Evolutionary conservation across 2,888 invertebrate species (phyloP), one percentile per base, ranked within the genome.

Genomic region (Latrodectus hesperus): DNA sequence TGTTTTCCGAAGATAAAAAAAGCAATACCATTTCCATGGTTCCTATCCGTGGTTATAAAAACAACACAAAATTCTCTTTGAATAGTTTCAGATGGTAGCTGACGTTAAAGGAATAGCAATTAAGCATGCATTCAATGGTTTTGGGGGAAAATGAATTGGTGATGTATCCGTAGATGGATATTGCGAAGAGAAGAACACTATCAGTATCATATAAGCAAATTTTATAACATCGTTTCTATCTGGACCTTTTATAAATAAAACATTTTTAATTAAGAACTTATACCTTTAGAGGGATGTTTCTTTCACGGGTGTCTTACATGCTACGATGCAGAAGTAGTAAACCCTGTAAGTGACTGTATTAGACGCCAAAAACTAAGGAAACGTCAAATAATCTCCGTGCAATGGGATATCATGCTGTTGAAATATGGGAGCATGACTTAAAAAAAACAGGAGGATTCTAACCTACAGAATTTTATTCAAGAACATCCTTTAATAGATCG

Each of bases 361-460:
- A 16, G 51, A 51, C 11, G 52, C 52, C 10, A 77, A 77, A n/a
- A 26, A 52, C 68, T 10, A 16, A 51, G 8, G 52, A 9, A 17
- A 17, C 22, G 1, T 52, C 52, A 8, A 4, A 52, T 17, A 52
- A 52, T 9, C 17, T 77, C 10, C n/a, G 16, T 11, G n/a, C 22
- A 12, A 17, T n/a, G 26, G 77, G 53, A 11, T 77, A 17, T 12
- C 67, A n/a, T 9, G 11, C 51, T 2, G 65, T 76, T 16, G 64
- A 76, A 49, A 76, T 51, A 65, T 76, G 75, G 51, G 75, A 76
- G 11, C 75, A 76, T 49, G 65, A 49, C 9, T 76, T 76, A 12
- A 6, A 6, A 3, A 11, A 9, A 49, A 49, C 38, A 76, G 9
- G 12, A 64, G 14, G 75, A 76, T 9, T 6, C 49, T 11, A 60